phyloP scores from a whole-genome alignment of 1,140 invertebrate genomes.

The Drosophila virilis region DNA sequence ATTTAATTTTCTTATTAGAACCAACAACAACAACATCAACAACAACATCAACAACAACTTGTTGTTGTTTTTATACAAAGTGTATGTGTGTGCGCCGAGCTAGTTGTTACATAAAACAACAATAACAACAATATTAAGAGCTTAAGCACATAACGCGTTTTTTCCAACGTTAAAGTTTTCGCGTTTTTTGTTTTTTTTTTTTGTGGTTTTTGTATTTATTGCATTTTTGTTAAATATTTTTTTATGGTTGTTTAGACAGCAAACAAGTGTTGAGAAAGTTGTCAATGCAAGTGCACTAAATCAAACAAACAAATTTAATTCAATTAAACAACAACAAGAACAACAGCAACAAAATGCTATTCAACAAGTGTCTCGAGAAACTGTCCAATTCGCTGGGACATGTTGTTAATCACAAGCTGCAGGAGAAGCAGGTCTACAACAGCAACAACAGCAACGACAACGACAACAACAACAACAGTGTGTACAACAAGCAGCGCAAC shows the following conservation, averaged over 20 bases:
- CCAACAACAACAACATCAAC: constrained; percentile 7
- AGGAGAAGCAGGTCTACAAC: constrained; percentile 67
- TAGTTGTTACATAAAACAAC: constrained; percentile 59
- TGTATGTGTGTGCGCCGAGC: constrained; percentile 24
- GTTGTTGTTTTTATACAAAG: constrained; percentile 14
- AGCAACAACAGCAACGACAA: constrained; percentile 43
- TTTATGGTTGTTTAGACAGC: background rate
- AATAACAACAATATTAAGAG: constrained; percentile 9
- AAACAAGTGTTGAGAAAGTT: constrained; percentile 22
- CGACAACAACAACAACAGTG: constrained; percentile 42
- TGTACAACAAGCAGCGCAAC: constrained; percentile 62
- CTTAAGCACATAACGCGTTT: constrained; percentile 30
- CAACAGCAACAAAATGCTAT: constrained; percentile 62
- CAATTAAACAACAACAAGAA: constrained; percentile 1
- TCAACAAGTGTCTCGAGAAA: constrained; percentile 79
- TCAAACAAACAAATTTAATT: constrained; percentile 1
- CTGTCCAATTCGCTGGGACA: constrained; percentile 72
- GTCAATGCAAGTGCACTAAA: background rate
- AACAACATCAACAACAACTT: constrained; percentile 6
- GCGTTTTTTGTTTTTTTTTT: constrained; percentile 1
- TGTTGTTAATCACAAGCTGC: constrained; percentile 74
- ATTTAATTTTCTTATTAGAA: constrained; percentile 27
- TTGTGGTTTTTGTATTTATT: constrained; percentile 5
- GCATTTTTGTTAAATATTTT: background rate
- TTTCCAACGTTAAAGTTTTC: constrained; percentile 40